Evolutionary conservation across 2,888 invertebrate species (phyloP).

Genomic region (Amphimallon solstitiale): DNA sequence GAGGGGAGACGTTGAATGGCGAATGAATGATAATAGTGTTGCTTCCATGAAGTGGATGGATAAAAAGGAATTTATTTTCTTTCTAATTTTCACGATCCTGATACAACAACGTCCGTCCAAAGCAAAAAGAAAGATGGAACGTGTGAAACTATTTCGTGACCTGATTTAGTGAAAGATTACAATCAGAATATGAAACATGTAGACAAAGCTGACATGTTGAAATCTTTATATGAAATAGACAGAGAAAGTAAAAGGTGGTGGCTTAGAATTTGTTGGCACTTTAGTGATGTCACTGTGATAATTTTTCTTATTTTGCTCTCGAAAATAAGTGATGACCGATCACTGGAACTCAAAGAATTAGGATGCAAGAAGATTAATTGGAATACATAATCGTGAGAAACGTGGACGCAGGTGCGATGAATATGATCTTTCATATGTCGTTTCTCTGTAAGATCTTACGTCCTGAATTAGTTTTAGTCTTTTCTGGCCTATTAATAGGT

Average conservation of each 20-base stretch:
- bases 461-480: no score
- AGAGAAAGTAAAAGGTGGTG: slow-evolving; percentile 38
- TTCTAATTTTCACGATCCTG: slow-evolving; percentile 37
- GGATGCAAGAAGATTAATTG: no score
- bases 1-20: slow-evolving; percentile 44
- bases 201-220: slow-evolving; percentile 43
- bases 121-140: slow-evolving; percentile 39
- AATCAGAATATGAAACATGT: slow-evolving; percentile 43
- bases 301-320: no score
- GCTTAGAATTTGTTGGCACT: no score
- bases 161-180: slow-evolving; percentile 42
- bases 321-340: no score
- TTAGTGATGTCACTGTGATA: no score
- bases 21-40: slow-evolving; percentile 37
- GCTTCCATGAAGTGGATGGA: slow-evolving; percentile 37
- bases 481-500: no score
- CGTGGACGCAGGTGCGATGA: no score
- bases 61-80: slow-evolving; percentile 8
- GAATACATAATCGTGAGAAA: slow-evolving; percentile 36
- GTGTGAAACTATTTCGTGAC: slow-evolving; percentile 36
- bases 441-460: no score
- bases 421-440: no score
- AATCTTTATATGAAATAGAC: slow-evolving; percentile 41
- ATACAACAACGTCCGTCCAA: neutral
- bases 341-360: no score